These are phyloP conservation scores for Muraenolepis orangiensis DNA, from an alignment of 2,797 vertebrate genomes.

Conservation along the genomic window DNA sequence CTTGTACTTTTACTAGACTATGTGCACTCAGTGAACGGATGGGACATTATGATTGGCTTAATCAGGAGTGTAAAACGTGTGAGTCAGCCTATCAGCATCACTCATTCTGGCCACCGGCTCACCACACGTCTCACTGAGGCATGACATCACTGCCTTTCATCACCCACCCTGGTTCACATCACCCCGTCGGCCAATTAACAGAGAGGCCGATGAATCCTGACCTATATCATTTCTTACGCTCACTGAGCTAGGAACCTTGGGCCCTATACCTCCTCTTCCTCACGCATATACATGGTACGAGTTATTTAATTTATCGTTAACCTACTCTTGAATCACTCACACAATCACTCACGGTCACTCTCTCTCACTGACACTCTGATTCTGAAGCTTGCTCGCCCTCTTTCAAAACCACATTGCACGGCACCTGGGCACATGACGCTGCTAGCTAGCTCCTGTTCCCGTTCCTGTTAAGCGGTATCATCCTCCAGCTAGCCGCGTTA, in stretches of 20 bases:
- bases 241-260: neutral
- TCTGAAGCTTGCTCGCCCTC: neutral
- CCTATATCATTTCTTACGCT: neutral
- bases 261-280: neutral
- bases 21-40: neutral
- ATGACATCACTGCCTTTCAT: neutral
- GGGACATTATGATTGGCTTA: neutral
- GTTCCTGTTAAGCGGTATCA: neutral
- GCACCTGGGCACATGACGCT: neutral
- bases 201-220: neutral
- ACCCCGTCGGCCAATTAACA: neutral
- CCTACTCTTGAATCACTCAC: neutral
- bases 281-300: neutral
- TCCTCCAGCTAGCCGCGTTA: neutral
- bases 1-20: neutral
- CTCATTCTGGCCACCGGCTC: neutral
- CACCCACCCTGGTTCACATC: conserved; percentile 1
- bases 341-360: neutral
- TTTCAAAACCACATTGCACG: neutral
- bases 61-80: neutral
- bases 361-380: neutral
- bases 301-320: neutral
- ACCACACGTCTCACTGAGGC: neutral
- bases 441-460: neutral
- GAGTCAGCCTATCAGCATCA: conserved; percentile 1